phyloP scores from a whole-genome alignment of 2,888 invertebrate genomes.

The Drosophila anceps region DNA sequence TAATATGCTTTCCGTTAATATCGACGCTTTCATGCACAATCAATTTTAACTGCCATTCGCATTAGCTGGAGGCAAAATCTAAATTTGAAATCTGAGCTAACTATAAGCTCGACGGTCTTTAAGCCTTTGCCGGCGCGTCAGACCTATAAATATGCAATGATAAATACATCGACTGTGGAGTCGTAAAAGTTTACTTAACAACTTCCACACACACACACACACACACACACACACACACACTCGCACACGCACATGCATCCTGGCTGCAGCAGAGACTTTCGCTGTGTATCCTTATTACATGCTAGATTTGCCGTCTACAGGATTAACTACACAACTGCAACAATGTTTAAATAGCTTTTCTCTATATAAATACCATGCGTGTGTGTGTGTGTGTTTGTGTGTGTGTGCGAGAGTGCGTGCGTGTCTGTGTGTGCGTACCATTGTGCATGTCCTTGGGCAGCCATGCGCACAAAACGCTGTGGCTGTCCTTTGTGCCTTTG shows the following conservation, averaged over 20 bases:
- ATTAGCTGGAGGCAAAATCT: neutral
- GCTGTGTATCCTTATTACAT: constrained; percentile 9
- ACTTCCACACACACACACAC: neutral
- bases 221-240: neutral
- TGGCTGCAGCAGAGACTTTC: constrained; percentile 2
- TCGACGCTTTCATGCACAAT: neutral
- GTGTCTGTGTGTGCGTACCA: neutral
- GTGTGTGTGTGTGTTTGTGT: neutral
- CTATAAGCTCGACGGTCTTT: neutral
- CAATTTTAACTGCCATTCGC: neutral
- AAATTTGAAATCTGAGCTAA: neutral
- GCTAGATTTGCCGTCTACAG: constrained; percentile 5
- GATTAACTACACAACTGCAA: constrained; percentile 10
- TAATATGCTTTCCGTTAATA: neutral
- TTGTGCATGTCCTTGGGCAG: constrained; percentile 3
- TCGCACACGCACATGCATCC: neutral
- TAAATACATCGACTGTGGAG: constrained; percentile 8
- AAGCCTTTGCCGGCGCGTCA: neutral
- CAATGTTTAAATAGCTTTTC: constrained; percentile 12
- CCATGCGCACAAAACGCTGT: constrained; percentile 6
- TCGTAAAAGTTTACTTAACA: constrained; percentile 17
- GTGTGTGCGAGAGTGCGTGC: neutral
- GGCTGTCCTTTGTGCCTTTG: constrained; percentile 5
- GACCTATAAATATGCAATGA: constrained; percentile 30
- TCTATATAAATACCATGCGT: neutral